phyloP scores from a whole-genome alignment of 92 coral and sea anemone genomes.

The Umimayanthus chanpuru region DNA sequence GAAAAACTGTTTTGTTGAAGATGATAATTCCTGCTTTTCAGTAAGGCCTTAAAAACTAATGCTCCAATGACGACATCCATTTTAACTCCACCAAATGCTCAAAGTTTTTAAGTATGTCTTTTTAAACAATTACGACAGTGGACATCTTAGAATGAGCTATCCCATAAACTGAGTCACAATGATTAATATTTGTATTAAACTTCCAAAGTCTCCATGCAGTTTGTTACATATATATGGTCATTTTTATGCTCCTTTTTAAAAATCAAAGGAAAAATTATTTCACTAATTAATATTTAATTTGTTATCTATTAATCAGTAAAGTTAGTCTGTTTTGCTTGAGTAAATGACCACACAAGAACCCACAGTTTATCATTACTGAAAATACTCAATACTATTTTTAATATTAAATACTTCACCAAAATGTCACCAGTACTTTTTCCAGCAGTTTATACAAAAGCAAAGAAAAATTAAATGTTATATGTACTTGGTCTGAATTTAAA shows the following conservation, averaged over 20 bases:
- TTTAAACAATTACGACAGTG: not conserved
- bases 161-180: not conserved
- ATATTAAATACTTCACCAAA: no score
- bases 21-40: slow-evolving; percentile 1
- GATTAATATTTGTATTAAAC: not conserved
- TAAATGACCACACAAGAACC: not conserved
- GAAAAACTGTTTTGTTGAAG: not conserved
- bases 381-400: no score
- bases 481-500: no score
- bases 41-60: not conserved
- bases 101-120: not conserved
- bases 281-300: slow-evolving; percentile 16
- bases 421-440: no score
- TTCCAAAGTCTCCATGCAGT: not conserved
- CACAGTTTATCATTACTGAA: not conserved
- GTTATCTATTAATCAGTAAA: slow-evolving; percentile 3
- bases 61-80: slow-evolving; percentile 28
- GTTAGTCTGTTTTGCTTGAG: not conserved
- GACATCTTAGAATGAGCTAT: not conserved
- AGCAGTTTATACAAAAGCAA: no score
- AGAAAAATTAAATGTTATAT: no score
- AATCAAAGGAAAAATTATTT: slow-evolving; percentile 12
- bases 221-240: not conserved
- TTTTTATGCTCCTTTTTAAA: not conserved
- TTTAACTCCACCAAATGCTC: not conserved